phyloP scores from a whole-genome alignment of 2,888 invertebrate genomes.

The Callimorpha dominula region DNA sequence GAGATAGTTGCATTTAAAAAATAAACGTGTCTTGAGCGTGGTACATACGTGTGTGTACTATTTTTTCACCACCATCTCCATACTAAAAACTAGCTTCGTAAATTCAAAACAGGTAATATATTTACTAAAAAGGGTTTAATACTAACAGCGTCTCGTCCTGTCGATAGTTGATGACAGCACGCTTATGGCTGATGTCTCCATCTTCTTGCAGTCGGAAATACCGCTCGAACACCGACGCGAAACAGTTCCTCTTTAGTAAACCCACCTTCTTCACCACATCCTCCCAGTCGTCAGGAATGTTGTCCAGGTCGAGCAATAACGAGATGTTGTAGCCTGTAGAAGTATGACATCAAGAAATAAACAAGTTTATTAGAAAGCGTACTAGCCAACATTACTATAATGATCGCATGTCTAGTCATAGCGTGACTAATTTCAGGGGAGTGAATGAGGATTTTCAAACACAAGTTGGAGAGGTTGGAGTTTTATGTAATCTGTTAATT shows the following conservation, averaged over 20 bases:
- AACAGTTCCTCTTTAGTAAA: constrained; percentile 98
- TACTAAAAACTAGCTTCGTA: no score
- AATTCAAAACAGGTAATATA: no score
- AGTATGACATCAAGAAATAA: not conserved
- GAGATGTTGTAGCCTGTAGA: constrained; percentile 96
- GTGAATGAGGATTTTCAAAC: not conserved
- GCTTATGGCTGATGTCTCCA: constrained; percentile 95
- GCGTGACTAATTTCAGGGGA: constrained; percentile 2
- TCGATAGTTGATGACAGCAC: constrained; percentile 99
- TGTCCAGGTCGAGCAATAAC: constrained; percentile 96
- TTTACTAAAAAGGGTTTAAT: not conserved
- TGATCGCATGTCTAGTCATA: constrained; percentile 4
- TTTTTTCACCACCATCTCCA: no score
- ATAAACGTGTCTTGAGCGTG: no score
- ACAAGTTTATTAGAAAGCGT: not conserved
- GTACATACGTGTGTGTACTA: no score
- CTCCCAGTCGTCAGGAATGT: constrained; percentile 96
- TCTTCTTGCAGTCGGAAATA: constrained; percentile 99
- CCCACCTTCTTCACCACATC: constrained; percentile 96
- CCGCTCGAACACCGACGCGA: constrained; percentile 99
- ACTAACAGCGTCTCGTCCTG: constrained; percentile 99
- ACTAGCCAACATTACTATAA: not conserved
- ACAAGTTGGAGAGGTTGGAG: constrained; percentile 1
- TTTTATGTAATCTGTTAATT: no score
- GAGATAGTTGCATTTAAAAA: no score